Base-by-base conservation (phyloP, 1,140 invertebrate species). In the Eurytemora carolleeae region DNA sequence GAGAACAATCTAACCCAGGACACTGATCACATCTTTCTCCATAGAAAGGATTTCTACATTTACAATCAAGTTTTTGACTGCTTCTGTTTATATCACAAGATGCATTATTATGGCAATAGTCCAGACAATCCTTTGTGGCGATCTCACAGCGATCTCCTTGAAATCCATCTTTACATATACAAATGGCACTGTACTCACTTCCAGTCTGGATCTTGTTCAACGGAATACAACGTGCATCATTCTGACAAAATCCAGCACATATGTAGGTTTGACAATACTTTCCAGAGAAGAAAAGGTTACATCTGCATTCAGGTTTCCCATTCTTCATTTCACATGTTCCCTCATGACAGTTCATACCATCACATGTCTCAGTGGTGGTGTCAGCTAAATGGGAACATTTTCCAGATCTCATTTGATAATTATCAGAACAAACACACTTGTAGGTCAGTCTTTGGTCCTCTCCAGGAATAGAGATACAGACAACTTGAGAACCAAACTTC, bases 71-170 rank as follows among this genome's bases (percentile, higher is more conserved):
- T 58, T 65, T 63, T 59, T 61, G 65, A 63, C 64, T 61, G 26
- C 62, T 59, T 44, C 63, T 65, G 24, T 66, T 61, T 15, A 58
- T 22, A 61, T 69, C 66, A 69, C 81, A 83, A 3, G 70, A 76
- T 1, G 80, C 80, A 16, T 74, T 73, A 67, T 82, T 82, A n/a
- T 72, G 67, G 65, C 77, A 77, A 63, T 75, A 77, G 18, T 72
- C 68, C n/a, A 74, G 69, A 66, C 78, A 79, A 31, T 74, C 69
- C 2, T 73, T 69, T 16, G 77, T 70, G 1, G 74, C 75, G 18
- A 69, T 75, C 69, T 85, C 81, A 70, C 83, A 85, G 1, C 78
- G 71, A 31, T 77, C 73, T 2, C 83, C 83, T 0, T 77, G 77
- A 77, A 79, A 85, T 18, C 79, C 75, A 2, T 76, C 69, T 19